Evolutionary conservation across 2,113 vertebrate species (phyloP).

Genomic region (Corvus moneduloides): DNA sequence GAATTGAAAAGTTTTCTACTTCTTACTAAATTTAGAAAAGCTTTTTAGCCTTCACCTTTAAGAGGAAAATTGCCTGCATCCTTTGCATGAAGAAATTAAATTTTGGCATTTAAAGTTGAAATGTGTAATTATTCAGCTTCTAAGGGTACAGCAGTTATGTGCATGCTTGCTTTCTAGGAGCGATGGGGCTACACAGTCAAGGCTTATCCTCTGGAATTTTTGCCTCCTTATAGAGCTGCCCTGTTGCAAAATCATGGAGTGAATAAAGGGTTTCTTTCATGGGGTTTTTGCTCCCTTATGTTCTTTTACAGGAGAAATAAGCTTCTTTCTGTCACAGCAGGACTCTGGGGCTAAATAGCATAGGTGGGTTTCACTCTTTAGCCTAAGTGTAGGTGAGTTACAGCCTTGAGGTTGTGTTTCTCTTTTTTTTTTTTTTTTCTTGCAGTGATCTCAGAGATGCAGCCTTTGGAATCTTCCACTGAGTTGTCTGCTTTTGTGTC

Average conservation of each 20-base stretch:
- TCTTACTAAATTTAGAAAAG: background rate
- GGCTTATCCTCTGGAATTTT: conserved; percentile 13
- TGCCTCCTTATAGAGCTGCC: background rate
- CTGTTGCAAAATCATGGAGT: background rate
- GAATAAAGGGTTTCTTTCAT: background rate
- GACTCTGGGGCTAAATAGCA: conserved; percentile 46
- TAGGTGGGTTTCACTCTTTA: conserved; percentile 60
- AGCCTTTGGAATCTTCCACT: conserved; percentile 41
- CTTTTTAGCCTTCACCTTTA: background rate
- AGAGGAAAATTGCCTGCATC: background rate
- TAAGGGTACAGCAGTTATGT: background rate
- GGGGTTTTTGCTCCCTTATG: conserved; percentile 29
- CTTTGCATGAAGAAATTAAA: conserved; percentile 1
- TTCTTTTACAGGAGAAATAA: conserved; percentile 55
- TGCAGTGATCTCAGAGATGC: conserved; percentile 46
- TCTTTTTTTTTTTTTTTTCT: conserved; percentile 34
- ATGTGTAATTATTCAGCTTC: background rate
- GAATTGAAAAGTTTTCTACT: background rate
- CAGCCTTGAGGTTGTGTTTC: conserved; percentile 47
- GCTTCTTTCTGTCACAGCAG: conserved; percentile 54
- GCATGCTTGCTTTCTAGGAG: conserved; percentile 36
- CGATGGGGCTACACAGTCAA: background rate
- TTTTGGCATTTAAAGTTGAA: background rate
- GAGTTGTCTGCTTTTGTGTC: conserved; percentile 47
- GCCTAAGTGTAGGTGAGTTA: conserved; percentile 56